Percentiles rank a stretch among this genome's conserved stretches.
These are phyloP conservation scores for Caradrina clavipalpis DNA, from an alignment of 2,888 invertebrate genomes.

Conservation along the genomic window DNA sequence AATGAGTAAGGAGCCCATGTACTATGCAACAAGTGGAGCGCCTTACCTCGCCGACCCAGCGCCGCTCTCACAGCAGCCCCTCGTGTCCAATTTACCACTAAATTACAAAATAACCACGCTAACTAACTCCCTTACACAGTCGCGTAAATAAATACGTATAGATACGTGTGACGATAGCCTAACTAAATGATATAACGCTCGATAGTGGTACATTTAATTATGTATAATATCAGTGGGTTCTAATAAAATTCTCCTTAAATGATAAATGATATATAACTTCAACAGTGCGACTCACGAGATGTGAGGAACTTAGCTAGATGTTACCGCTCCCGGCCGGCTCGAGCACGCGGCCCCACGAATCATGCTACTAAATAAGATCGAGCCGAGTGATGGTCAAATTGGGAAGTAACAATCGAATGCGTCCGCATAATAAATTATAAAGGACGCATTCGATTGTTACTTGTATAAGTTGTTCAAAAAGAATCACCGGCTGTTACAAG, in stretches of 20 bases:
- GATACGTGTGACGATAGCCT: slow-evolving; percentile 67
- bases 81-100: slow-evolving; percentile 68
- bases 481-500: slow-evolving; percentile 11
- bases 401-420: slow-evolving; percentile 14
- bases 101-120: slow-evolving; percentile 69
- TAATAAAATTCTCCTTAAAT: slow-evolving; percentile 75
- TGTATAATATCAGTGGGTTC: slow-evolving; percentile 69
- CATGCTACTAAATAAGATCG: slow-evolving; percentile 1
- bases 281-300: slow-evolving; percentile 64
- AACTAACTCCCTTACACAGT: slow-evolving; percentile 63
- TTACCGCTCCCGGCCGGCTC: slow-evolving; percentile 44
- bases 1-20: not conserved
- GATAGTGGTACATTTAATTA: slow-evolving; percentile 64
- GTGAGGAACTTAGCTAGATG: slow-evolving; percentile 63
- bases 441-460: slow-evolving; percentile 7
- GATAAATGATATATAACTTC: slow-evolving; percentile 74
- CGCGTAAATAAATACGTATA: slow-evolving; percentile 66
- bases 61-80: slow-evolving; percentile 62
- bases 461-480: slow-evolving; percentile 4
- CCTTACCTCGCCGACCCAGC: slow-evolving; percentile 28
- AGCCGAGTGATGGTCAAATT: slow-evolving; percentile 6
- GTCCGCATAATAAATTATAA: not conserved
- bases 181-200: slow-evolving; percentile 72
- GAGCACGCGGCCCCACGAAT: slow-evolving; percentile 51
- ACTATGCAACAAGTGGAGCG: not conserved